phyloP scores from a whole-genome alignment of 64 coral and sea anemone genomes.

The Porites australiensis region DNA sequence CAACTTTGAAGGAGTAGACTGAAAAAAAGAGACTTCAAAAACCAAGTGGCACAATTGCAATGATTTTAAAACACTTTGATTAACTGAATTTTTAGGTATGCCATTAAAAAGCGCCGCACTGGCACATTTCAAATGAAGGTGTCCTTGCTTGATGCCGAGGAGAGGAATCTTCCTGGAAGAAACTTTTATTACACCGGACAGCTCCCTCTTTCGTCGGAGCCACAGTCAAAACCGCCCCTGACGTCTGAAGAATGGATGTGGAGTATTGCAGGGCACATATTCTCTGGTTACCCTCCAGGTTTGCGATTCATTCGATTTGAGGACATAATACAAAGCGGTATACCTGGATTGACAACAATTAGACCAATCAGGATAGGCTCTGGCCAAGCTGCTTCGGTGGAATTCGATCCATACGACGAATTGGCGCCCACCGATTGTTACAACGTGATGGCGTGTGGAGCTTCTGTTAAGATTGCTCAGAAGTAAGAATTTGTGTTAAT shows the following conservation, averaged over 20 bases:
- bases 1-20: no score
- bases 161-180: conserved; percentile 4
- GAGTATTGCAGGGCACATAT: neutral
- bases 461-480: neutral
- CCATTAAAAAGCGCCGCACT: neutral
- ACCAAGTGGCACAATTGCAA: no score
- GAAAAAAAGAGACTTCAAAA: no score
- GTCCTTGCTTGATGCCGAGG: neutral
- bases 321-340: neutral
- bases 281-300: neutral
- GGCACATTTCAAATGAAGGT: conserved; percentile 10
- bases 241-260: neutral
- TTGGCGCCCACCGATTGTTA: neutral
- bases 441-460: neutral
- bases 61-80: no score
- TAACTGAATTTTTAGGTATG: neutral
- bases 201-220: no score
- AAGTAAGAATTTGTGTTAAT: neutral
- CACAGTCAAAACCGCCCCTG: no score
- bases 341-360: no score
- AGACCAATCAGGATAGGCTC: no score
- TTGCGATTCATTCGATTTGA: conserved; percentile 47
- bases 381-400: no score
- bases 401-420: no score
- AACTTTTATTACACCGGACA: neutral